Evolutionary conservation across 2,113 vertebrate genomes (phyloP), one percentile per base, ranked within the genome.

Genomic region (Hippocampus comes): DNA sequence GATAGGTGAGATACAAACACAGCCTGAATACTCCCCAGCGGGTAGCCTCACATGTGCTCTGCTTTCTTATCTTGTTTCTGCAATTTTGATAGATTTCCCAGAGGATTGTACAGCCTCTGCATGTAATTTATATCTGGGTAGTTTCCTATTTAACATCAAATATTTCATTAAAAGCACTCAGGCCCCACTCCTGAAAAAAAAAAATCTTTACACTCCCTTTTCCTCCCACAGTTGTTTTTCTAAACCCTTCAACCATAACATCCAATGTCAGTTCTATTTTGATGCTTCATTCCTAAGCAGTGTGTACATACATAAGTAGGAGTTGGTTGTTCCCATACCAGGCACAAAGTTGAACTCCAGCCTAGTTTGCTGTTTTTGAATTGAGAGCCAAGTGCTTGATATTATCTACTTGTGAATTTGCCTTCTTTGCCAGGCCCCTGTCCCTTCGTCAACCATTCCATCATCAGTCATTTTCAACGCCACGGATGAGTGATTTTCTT

Each of bases 1-100:
- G 97, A 99, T 91, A 95, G 96, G 97, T 99, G 93, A 92, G 82
- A 23, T 27, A 12, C 23, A 10, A 42, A 64, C 70, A 63, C 5
- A 64, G 41, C 46, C 9, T 3, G 15, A 70, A 68, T 23, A 27
- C 23, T 61, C n/a, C 51, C 53, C 3, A 42, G 18, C 3, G 27
- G 67, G 34, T 17, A 18, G 34, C 20, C 66, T 18, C 53, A 25
- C 8, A 51, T 38, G 56, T 11, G 4, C 38, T 25, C 0, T 17
- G 46, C n/a, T 46, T 63, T 67, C 41, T 73, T 43, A 57, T 76
- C 11, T 30, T 78, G 46, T 46, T 20, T 63, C 27, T 48, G 18
- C 67, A 38, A 63, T 68, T 30, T 67, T 30, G 34, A 51, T 61
- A 48, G 34, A 63, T 64, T 27, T 66, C 70, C n/a, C 3, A 25